Evolutionary conservation across 1,140 invertebrate genomes (phyloP).

Genomic region (Caenorhabditis remanei): DNA sequence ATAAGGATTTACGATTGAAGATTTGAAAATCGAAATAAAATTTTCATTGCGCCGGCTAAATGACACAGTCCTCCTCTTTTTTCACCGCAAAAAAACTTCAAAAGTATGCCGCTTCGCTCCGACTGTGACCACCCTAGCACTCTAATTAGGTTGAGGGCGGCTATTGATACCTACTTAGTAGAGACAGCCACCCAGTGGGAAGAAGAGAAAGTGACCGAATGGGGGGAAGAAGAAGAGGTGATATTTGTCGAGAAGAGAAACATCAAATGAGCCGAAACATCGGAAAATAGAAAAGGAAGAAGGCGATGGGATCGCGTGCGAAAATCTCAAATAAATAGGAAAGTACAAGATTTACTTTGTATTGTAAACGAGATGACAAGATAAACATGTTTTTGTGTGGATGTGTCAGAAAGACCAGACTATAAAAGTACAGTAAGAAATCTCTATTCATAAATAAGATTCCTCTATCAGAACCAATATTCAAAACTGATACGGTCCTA

Average conservation of each 20-base stretch:
- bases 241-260: conserved; percentile 38
- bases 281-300: neutral
- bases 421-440: too few relatives aligned
- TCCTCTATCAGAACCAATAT: too few relatives aligned
- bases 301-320: neutral
- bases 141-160: conserved; percentile 34
- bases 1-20: conserved; percentile 3
- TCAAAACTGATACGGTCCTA: neutral
- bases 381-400: neutral
- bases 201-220: neutral
- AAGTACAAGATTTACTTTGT: conserved; percentile 23
- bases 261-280: conserved; percentile 46
- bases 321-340: conserved; percentile 28
- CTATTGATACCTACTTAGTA: conserved; percentile 45
- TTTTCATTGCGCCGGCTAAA: conserved; percentile 11
- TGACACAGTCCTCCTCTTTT: neutral
- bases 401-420: too few relatives aligned
- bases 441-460: too few relatives aligned
- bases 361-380: neutral
- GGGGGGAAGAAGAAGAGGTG: conserved; percentile 1
- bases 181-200: neutral
- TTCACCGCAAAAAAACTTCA: conserved; percentile 30
- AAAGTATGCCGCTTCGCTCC: neutral
- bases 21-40: conserved; percentile 19
- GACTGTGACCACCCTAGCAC: neutral